Evolutionary conservation across 2,888 invertebrate species (phyloP).

Genomic region (Drosophila hamatofila): DNA sequence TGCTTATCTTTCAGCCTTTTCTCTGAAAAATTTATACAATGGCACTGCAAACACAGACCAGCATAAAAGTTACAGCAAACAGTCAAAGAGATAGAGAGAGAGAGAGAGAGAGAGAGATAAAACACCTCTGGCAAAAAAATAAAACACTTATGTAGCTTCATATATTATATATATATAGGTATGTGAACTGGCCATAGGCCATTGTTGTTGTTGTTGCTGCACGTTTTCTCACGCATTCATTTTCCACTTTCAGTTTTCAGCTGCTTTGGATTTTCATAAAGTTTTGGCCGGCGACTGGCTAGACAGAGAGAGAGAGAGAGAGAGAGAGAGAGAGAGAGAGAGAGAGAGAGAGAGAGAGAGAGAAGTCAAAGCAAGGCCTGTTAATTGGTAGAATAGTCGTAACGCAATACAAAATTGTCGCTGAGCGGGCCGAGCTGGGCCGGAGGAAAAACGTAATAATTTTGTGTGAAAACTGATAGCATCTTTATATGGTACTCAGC

Average conservation of each 20-base stretch:
- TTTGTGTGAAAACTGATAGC: slow-evolving; percentile 73
- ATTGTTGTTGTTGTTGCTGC: slow-evolving; percentile 53
- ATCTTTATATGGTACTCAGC: slow-evolving; percentile 59
- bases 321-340: too few species aligned
- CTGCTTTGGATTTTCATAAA: slow-evolving; percentile 64
- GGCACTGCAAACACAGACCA: slow-evolving; percentile 65
- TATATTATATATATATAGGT: slow-evolving; percentile 6
- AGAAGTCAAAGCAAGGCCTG: slow-evolving; percentile 42
- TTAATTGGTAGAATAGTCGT: slow-evolving; percentile 66
- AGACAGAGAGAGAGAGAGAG: too few species aligned
- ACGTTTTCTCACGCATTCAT: slow-evolving; percentile 75
- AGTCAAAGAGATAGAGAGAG: not conserved
- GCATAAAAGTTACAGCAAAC: slow-evolving; percentile 58
- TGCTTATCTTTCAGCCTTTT: slow-evolving; percentile 56
- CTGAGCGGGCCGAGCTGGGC: too few species aligned
- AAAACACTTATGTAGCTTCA: slow-evolving; percentile 8
- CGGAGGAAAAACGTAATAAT: slow-evolving; percentile 61
- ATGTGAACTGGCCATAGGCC: slow-evolving; percentile 43
- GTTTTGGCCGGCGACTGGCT: slow-evolving; percentile 57
- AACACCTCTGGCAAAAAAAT: slow-evolving; percentile 53
- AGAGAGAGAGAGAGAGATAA: not conserved
- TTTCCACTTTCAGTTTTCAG: slow-evolving; percentile 76
- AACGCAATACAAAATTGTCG: slow-evolving; percentile 49
- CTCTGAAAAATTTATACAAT: slow-evolving; percentile 63
- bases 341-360: too few species aligned